phyloP scores from a whole-genome alignment of 1,140 invertebrate species.

The Argopecten irradians region DNA sequence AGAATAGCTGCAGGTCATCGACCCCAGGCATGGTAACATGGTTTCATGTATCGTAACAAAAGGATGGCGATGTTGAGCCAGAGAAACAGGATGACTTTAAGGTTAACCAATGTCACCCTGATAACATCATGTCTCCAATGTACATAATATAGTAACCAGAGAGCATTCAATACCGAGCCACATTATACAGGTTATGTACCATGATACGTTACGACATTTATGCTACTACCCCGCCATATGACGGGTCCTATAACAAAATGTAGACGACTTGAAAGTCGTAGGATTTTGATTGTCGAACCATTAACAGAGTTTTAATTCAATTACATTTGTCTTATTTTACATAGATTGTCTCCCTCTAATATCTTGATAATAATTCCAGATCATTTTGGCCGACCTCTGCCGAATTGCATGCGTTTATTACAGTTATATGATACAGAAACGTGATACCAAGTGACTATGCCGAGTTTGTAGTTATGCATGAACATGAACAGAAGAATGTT shows the following conservation, averaged over 20 bases:
- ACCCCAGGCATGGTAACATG: neutral
- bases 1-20: neutral
- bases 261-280: conserved; percentile 7
- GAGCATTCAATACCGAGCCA: neutral
- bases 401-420: neutral
- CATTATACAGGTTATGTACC: neutral
- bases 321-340: neutral
- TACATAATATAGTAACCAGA: neutral
- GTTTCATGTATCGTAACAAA: neutral
- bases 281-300: neutral
- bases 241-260: neutral
- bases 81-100: neutral
- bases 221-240: neutral
- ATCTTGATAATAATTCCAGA: neutral
- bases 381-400: neutral
- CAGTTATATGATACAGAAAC: neutral
- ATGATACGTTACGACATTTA: neutral
- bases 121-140: neutral
- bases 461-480: neutral
- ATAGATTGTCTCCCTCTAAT: neutral
- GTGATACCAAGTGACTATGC: neutral
- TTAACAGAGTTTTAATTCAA: neutral
- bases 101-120: neutral
- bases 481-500: neutral
- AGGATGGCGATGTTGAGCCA: neutral